Conservation (phyloP, 2,888 invertebrate genomes). For the Oligia latruncula region DNA sequence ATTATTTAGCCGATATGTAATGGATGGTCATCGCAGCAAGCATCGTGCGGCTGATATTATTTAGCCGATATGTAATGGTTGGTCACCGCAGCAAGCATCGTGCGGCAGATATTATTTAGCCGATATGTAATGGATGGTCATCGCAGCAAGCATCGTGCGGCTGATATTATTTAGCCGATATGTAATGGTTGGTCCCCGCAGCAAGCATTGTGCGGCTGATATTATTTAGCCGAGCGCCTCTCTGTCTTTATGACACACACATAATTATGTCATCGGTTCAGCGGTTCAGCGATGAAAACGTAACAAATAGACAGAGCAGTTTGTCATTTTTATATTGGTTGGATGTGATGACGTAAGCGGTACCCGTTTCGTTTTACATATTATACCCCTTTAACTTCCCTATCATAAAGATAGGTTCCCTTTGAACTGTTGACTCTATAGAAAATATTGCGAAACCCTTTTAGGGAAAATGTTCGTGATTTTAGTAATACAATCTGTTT, state of each 20-base stretch:
- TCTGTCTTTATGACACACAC: not conserved
- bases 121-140: not conserved
- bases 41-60: not conserved
- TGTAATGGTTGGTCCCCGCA: not conserved
- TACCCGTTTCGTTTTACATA: conserved; percentile 28
- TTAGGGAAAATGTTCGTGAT: conserved; percentile 9
- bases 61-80: not conserved
- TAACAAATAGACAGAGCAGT: not conserved
- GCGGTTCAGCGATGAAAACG: not conserved
- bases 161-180: not conserved
- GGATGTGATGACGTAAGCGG: conserved; percentile 10
- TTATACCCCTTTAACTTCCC: conserved; percentile 18
- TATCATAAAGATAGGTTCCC: conserved; percentile 22
- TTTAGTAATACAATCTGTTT: conserved; percentile 24
- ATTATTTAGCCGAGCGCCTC: not conserved
- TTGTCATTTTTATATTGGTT: not conserved
- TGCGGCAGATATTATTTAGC: not conserved
- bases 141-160: not conserved
- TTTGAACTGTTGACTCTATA: conserved; percentile 31
- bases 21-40: no score
- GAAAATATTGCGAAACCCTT: conserved; percentile 31
- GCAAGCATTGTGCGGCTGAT: not conserved
- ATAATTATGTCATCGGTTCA: not conserved
- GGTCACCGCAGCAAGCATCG: not conserved
- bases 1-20: no score